A percentile compares a stretch with the other conserved stretches of the same genome.
phyloP scores from a whole-genome alignment of 30 jellyfish, hydroid and myxozoan genomes.

The Hydra vulgaris region DNA sequence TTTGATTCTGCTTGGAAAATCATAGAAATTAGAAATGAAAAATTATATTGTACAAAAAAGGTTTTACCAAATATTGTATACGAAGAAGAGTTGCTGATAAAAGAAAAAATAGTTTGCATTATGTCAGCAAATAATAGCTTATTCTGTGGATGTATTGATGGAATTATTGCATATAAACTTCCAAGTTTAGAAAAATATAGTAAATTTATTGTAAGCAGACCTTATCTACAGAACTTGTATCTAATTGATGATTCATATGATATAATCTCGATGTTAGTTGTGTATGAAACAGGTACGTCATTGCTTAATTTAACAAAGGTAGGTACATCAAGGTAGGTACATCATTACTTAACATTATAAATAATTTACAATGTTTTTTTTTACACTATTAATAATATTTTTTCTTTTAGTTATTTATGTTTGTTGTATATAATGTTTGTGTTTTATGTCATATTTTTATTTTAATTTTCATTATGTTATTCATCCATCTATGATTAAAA shows the following conservation, averaged over 20 bases:
- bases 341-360: too few relatives aligned
- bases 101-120: not conserved
- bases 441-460: too few relatives aligned
- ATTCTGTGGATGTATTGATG: constrained; percentile 4
- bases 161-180: constrained; percentile 7
- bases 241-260: not conserved
- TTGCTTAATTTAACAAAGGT: too few relatives aligned
- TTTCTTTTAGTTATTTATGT: too few relatives aligned
- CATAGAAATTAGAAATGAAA: constrained; percentile 15
- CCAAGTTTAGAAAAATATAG: constrained; percentile 16
- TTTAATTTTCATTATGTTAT: too few relatives aligned
- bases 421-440: not conserved
- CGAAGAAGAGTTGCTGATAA: constrained; percentile 20
- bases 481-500: too few relatives aligned
- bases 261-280: not conserved
- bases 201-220: not conserved
- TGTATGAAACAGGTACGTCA: not conserved
- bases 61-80: not conserved
- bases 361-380: too few relatives aligned
- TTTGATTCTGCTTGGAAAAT: constrained; percentile 28
- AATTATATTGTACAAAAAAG: not conserved
- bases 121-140: not conserved
- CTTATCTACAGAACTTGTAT: not conserved
- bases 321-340: too few relatives aligned
- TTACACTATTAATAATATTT: too few relatives aligned